These are phyloP conservation scores for Drosophila punjabiensis DNA, from an alignment of 1,140 invertebrate genomes.

Conservation along the genomic window DNA sequence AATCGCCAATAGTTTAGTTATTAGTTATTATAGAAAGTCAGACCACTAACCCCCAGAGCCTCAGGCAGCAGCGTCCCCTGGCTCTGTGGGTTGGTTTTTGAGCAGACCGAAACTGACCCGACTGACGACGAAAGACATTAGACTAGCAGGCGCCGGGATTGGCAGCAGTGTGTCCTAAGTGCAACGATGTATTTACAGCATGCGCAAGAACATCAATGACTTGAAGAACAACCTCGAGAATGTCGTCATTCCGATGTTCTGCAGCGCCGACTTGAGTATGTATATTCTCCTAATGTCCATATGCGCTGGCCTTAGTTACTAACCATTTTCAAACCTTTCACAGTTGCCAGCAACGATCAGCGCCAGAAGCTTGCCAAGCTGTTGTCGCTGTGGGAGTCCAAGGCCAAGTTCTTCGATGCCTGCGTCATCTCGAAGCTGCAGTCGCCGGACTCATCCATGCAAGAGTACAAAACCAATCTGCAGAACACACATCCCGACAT, in stretches of 20 bases:
- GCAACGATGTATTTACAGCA: conserved; percentile 87
- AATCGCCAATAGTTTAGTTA: conserved; percentile 20
- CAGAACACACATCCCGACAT: conserved; percentile 91
- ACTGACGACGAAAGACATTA: conserved; percentile 17
- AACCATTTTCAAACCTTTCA: conserved; percentile 22
- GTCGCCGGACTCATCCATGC: conserved; percentile 91
- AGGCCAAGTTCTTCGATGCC: conserved; percentile 96
- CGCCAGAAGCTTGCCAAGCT: conserved; percentile 96
- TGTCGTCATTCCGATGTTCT: conserved; percentile 98
- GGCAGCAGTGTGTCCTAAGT: conserved; percentile 45
- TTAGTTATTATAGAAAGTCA: conserved; percentile 5
- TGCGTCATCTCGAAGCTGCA: conserved; percentile 94
- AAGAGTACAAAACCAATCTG: conserved; percentile 93
- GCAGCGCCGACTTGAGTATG: conserved; percentile 92
- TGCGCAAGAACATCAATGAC: conserved; percentile 96
- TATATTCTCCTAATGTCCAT: conserved; percentile 53
- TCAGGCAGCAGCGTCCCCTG: too few relatives aligned
- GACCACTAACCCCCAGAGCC: conserved; percentile 16
- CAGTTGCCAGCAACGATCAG: conserved; percentile 93
- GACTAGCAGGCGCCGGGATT: not conserved
- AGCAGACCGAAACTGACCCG: conserved; percentile 1
- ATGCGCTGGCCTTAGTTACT: not conserved
- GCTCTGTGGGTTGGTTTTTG: conserved; percentile 16
- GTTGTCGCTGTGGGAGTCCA: conserved; percentile 97
- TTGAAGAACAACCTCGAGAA: conserved; percentile 96